These are phyloP conservation scores for Ormyrus thymus DNA, from an alignment of 2,888 invertebrate genomes.

Conservation along the genomic window DNA sequence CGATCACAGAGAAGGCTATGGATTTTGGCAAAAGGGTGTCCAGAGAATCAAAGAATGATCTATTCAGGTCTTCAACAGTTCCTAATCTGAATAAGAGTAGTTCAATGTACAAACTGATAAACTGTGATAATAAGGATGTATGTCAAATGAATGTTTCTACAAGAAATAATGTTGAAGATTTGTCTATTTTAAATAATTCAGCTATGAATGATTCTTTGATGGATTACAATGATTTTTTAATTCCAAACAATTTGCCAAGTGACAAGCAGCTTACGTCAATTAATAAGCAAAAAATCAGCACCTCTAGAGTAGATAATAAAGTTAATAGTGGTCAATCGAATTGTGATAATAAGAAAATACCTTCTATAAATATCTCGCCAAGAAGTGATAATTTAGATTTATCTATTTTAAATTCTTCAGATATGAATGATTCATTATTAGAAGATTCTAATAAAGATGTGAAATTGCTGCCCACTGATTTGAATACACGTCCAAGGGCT, in stretches of 20 bases:
- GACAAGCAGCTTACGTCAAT: too few species aligned
- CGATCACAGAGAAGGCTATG: constrained; percentile 64
- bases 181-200: constrained; percentile 68
- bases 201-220: constrained; percentile 66
- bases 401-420: constrained; percentile 68
- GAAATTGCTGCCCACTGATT: constrained; percentile 46
- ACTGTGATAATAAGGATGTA: constrained; percentile 43
- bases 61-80: constrained; percentile 55
- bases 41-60: constrained; percentile 59
- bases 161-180: constrained; percentile 38
- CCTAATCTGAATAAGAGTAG: constrained; percentile 64
- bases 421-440: constrained; percentile 67
- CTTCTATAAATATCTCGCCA: constrained; percentile 21
- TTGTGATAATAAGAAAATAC: constrained; percentile 45
- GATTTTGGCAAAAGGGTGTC: constrained; percentile 33
- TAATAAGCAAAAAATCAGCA: too few species aligned
- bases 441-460: constrained; percentile 27
- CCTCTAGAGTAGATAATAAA: too few species aligned
- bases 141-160: constrained; percentile 28
- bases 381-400: constrained; percentile 45
- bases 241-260: too few species aligned
- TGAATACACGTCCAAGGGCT: constrained; percentile 54
- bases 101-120: neutral
- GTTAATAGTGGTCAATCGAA: neutral
- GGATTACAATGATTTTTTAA: constrained; percentile 9